Base-by-base conservation (phyloP, 2,113 vertebrate species). In the Casuarius casuarius region DNA sequence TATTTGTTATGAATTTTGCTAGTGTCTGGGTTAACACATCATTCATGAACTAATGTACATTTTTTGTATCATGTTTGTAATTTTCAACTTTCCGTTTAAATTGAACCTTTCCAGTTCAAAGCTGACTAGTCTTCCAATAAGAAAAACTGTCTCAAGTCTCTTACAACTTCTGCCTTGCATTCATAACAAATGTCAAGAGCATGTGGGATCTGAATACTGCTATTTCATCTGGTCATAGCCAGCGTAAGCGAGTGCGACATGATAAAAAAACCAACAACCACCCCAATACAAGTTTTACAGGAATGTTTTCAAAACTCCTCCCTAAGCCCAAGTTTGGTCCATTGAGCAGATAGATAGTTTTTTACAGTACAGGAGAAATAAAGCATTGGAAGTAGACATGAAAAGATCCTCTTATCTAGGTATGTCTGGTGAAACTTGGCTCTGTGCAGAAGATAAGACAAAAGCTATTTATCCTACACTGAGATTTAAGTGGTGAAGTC, bases 401-500 rank as follows among this genome's bases (percentile, higher is more conserved):
- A 74, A 42, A 52, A 86, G 33, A 75, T 54, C 4, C 16, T 54
- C 11, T 84, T 81, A 21, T 58, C 42, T 78, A 8, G 0, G 0
- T 13, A 11, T 7, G 5, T 49, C 35, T 44, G 14, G 12, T 78
- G 56, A 90, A 85, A 67, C 20, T 75, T 31, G 49, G 16, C 35
- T 2, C 0, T 9, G 46, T 0, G 0, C 1, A 33, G 62, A 82
- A 71, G 67, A 48, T 42, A 65, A 77, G 5, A 8, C 38, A 61
- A 67, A 79, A 63, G 6, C 10, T 76, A 4, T 62, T 90, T 77
- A n/a, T 77, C 22, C 29, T 56, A n/a, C 6, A 22, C 31, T 74
- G 42, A 84, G 51, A 48, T 56, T 61, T 48, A 54, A 49, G 44
- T 74, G 18, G 58, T 51, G 26, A 90, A 46, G 5, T 63, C 26